Conservation (phyloP, 1,140 invertebrate species). For the Trichoplusia ni region DNA sequence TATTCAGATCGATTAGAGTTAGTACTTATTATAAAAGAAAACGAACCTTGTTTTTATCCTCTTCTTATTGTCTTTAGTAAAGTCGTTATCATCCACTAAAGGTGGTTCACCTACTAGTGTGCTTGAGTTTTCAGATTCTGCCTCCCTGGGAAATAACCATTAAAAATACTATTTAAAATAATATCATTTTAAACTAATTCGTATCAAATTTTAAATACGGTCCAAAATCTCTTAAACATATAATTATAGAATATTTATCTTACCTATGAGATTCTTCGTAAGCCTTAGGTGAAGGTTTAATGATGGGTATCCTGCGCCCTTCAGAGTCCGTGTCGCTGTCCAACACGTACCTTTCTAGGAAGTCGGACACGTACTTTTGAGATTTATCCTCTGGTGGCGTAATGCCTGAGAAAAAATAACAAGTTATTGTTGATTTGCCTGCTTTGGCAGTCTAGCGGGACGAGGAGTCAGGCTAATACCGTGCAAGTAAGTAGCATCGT, state of each 20-base stretch:
- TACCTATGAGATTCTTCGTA: conserved; percentile 51
- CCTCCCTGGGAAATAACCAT: too few species aligned
- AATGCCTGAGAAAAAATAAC: conserved; percentile 46
- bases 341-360: conserved; percentile 85
- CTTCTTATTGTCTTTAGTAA: conserved; percentile 56
- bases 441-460: too few species aligned
- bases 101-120: conserved; percentile 70
- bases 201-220: too few species aligned
- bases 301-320: conserved; percentile 77
- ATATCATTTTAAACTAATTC: too few species aligned
- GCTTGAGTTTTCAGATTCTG: conserved; percentile 69
- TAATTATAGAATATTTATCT: too few species aligned
- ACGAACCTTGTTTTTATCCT: conserved; percentile 69
- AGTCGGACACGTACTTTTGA: conserved; percentile 84
- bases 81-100: conserved; percentile 55
- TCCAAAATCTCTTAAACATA: too few species aligned
- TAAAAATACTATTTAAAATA: too few species aligned
- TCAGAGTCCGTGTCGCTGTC: conserved; percentile 86
- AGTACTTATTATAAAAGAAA: too few species aligned
- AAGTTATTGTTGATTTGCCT: too few species aligned
- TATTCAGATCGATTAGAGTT: too few species aligned
- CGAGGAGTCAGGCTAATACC: too few species aligned
- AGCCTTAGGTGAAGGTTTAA: conserved; percentile 56
- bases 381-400: conserved; percentile 78
- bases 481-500: too few species aligned